Conservation (phyloP, 2,113 vertebrate genomes). For the Phalacrocorax aristotelis region DNA sequence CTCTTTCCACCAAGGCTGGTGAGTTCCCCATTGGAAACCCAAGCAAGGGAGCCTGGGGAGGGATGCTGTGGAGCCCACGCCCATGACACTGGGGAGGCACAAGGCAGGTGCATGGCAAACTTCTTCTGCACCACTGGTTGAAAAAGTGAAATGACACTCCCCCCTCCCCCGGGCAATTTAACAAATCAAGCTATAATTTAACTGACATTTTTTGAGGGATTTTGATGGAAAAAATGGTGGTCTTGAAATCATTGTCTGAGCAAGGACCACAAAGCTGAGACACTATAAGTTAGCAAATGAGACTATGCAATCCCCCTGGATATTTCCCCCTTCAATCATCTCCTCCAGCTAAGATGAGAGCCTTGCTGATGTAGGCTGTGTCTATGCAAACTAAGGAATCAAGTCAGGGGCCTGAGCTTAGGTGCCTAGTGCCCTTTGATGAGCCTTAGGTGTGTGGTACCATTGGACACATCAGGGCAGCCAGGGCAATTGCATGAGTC, state of each 20-base stretch:
- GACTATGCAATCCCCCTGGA: not conserved
- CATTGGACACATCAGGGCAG: not conserved
- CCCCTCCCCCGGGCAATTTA: not conserved
- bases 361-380: not conserved
- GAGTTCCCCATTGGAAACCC: accelerated
- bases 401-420: not conserved
- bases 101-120: not conserved
- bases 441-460: not conserved
- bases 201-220: not conserved
- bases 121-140: not conserved
- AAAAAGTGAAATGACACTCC: not conserved
- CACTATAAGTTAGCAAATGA: not conserved
- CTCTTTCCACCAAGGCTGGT: not conserved
- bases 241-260: not conserved
- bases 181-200: not conserved
- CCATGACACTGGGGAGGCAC: not conserved
- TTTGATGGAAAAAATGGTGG: not conserved
- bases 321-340: not conserved
- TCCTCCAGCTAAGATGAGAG: not conserved
- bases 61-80: accelerated
- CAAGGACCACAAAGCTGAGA: not conserved
- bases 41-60: not conserved
- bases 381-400: not conserved
- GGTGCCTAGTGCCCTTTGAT: not conserved
- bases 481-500: not conserved